Evolutionary conservation across 2,797 vertebrate species (phyloP), one percentile per base, ranked within the genome.

Genomic region (Coreius guichenoti): DNA sequence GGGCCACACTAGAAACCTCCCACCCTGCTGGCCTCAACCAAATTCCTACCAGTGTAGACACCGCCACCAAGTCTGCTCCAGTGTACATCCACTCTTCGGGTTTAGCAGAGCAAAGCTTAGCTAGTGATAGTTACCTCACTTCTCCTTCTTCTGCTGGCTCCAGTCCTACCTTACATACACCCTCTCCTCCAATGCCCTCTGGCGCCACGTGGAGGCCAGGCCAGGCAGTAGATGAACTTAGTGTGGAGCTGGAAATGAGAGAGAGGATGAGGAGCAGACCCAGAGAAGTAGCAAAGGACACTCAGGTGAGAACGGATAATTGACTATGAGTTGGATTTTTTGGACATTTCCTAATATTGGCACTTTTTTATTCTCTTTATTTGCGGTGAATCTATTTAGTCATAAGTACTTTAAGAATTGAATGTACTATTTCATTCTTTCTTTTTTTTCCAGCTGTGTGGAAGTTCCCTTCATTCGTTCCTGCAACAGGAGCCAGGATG

Each of bases 401-500:
- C 17, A 45, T 3, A 78, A 12, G 8, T 65, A 61, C 9, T 12
- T 49, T n/a, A 23, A 31, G 47, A n/a, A 84, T 68, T 61, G 36
- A 80, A 36, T 82, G 82, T 69, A 61, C 17, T 47, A 9, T 33
- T 88, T 86, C 56, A 13, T 85, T 21, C 26, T 21, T 45, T 31
- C 67, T 31, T 49, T 78, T 74, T 81, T 54, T 68, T 45, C 45
- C 85, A 95, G 93, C 83, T 92, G 63, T 91, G 92, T 82, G 92
- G 90, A 65, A 92, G 88, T 90, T 88, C 94, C 81, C 93, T 96
- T 73, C 95, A 96, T 94, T 95, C 94, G 0, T 96, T 96, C 94
- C 94, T 96, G 94, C 95, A 96, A 94, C 95, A 95, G 94, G 95
- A 95, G 80, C 87, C 92, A 67, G 94, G 93, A 92, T 92, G 91